Evolutionary conservation across 2,113 vertebrate species (phyloP).

Genomic region (Neodon shergylaensis): DNA sequence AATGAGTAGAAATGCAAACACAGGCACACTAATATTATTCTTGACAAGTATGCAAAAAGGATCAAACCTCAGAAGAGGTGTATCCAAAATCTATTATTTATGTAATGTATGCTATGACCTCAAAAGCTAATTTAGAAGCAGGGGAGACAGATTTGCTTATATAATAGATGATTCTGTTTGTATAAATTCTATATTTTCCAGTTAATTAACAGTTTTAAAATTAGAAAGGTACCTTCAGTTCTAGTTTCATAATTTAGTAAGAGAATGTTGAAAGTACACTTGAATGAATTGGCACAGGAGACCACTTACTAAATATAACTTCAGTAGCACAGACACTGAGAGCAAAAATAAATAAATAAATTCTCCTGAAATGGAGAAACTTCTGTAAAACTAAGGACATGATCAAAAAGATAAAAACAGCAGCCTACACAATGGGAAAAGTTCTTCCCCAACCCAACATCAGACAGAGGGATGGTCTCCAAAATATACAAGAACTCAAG

Average conservation of each 20-base stretch:
- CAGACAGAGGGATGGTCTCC: too few relatives aligned
- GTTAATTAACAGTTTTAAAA: not conserved
- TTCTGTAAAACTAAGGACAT: too few relatives aligned
- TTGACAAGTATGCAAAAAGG: not conserved
- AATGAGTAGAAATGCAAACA: not conserved
- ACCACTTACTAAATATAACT: too few relatives aligned
- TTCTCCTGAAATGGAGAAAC: too few relatives aligned
- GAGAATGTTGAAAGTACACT: not conserved
- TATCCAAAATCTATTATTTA: not conserved
- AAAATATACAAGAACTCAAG: too few relatives aligned
- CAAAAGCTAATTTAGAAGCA: not conserved
- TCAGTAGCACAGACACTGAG: too few relatives aligned
- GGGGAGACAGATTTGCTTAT: not conserved
- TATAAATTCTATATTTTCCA: not conserved
- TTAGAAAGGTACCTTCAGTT: not conserved
- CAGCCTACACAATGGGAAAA: too few relatives aligned
- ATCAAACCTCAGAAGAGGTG: not conserved
- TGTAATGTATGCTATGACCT: not conserved
- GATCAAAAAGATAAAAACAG: too few relatives aligned
- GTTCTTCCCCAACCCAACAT: too few relatives aligned
- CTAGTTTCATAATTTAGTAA: not conserved
- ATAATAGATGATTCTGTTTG: rapidly evolving
- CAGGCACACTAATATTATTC: not conserved
- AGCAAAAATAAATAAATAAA: too few relatives aligned
- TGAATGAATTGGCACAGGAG: too few relatives aligned